Conservation (phyloP, 2,888 invertebrate species). For the Steinernema carpocapsae region DNA sequence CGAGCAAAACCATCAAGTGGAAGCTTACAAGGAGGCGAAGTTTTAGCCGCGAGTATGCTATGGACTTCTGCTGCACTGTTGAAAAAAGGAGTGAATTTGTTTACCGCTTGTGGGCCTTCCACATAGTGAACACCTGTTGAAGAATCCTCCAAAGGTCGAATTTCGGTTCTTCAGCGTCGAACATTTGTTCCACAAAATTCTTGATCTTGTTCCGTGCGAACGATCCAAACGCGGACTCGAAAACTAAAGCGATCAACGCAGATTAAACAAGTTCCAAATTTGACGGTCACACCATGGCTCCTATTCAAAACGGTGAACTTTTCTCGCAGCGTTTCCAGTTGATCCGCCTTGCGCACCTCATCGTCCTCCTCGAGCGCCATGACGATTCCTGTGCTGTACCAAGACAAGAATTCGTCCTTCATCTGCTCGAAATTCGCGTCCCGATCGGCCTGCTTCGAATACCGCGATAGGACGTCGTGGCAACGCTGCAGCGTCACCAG, state of each 20-base stretch:
- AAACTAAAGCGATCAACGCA: slow-evolving; percentile 42
- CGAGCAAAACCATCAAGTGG: too few relatives aligned
- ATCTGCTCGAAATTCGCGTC: slow-evolving; percentile 44
- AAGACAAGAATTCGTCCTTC: slow-evolving; percentile 51
- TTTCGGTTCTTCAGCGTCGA: slow-evolving; percentile 36
- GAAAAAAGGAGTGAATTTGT: background rate
- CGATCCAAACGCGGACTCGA: slow-evolving; percentile 46
- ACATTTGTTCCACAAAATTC: slow-evolving; percentile 43
- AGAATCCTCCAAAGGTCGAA: slow-evolving; percentile 45
- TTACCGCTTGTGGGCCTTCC: slow-evolving; percentile 46
- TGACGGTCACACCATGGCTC: slow-evolving; percentile 38
- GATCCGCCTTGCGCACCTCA: slow-evolving; percentile 43
- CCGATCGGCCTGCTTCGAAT: slow-evolving; percentile 37
- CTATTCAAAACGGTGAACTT: slow-evolving; percentile 47
- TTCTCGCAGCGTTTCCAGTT: slow-evolving; percentile 45
- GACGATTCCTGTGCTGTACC: slow-evolving; percentile 51
- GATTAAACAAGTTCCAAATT: background rate
- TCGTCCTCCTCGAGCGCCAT: slow-evolving; percentile 52
- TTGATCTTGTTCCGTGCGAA: slow-evolving; percentile 50
- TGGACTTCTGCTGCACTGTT: background rate
- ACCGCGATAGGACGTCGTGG: slow-evolving; percentile 42
- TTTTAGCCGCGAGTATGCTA: too few relatives aligned
- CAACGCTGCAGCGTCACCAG: slow-evolving; percentile 46
- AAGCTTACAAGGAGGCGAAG: too few relatives aligned
- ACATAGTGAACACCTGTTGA: slow-evolving; percentile 45